Evolutionary conservation across 2,797 vertebrate species (phyloP).

Genomic region (Rhabdophis nuchalis): DNA sequence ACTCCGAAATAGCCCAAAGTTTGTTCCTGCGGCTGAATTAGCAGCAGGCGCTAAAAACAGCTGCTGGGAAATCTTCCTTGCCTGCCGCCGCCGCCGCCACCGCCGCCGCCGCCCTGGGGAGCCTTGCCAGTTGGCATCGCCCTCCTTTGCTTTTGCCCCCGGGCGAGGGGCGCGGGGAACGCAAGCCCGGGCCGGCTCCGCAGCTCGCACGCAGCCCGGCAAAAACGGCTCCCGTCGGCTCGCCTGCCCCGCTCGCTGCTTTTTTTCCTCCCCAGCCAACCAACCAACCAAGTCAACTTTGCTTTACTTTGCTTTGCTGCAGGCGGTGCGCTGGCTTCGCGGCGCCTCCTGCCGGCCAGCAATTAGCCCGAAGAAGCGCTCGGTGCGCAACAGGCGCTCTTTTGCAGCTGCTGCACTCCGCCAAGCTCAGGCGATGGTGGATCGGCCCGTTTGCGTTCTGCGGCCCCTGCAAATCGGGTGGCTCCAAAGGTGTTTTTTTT

Average conservation of each 20-base stretch:
- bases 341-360: background rate
- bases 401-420: background rate
- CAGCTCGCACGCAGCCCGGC: background rate
- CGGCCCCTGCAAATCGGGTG: background rate
- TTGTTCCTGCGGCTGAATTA: constrained; percentile 52
- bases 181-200: constrained; percentile 7
- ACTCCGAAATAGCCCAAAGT: constrained; percentile 45
- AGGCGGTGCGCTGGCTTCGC: background rate
- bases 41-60: constrained; percentile 36
- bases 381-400: background rate
- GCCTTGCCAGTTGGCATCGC: constrained; percentile 20
- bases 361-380: background rate
- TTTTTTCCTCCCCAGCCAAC: background rate
- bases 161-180: background rate
- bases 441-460: no score
- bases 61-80: constrained; percentile 6
- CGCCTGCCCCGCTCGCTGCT: constrained; percentile 17
- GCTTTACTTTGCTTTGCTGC: background rate
- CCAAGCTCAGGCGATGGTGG: background rate
- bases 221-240: background rate
- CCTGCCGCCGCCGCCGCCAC: background rate
- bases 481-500: no score
- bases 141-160: background rate
- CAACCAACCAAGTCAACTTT: background rate
- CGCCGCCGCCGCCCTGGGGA: constrained; percentile 7